Evolutionary conservation across 2,888 invertebrate species (phyloP).

Genomic region (Trisateles emortualis): DNA sequence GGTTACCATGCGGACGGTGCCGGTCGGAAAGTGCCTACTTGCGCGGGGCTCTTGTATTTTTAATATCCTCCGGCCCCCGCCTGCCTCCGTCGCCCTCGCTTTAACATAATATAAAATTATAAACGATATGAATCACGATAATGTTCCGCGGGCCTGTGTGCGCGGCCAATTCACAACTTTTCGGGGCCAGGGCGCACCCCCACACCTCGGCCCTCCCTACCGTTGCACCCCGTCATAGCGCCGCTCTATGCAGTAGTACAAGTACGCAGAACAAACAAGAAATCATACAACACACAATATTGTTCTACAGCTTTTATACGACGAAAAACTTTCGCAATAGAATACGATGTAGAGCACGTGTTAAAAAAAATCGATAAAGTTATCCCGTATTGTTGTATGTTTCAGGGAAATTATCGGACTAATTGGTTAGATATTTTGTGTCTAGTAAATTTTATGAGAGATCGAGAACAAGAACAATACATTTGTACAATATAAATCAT

Average conservation of each 20-base stretch:
- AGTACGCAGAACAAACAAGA: constrained; percentile 13
- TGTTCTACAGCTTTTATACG: constrained; percentile 1
- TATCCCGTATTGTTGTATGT: background rate
- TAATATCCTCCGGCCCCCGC: constrained; percentile 73
- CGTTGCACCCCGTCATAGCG: constrained; percentile 52
- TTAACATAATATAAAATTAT: constrained; percentile 87
- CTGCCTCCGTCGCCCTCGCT: constrained; percentile 59
- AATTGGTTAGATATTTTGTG: background rate
- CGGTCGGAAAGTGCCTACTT: constrained; percentile 67
- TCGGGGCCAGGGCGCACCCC: constrained; percentile 62
- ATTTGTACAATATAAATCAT: constrained; percentile 31
- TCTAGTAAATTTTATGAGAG: background rate
- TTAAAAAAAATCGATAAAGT: background rate
- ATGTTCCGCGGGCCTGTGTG: constrained; percentile 78
- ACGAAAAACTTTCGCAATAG: background rate
- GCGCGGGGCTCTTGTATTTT: constrained; percentile 80
- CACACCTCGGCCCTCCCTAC: constrained; percentile 53
- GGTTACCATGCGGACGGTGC: constrained; percentile 78
- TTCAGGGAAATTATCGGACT: background rate
- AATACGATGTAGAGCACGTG: background rate
- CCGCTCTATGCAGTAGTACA: constrained; percentile 28
- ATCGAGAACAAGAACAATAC: constrained; percentile 23
- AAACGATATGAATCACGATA: constrained; percentile 87
- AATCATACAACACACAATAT: background rate
- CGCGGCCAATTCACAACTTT: constrained; percentile 85